A percentile compares a stretch with the other conserved stretches of the same genome.
phyloP scores from a whole-genome alignment of 2,888 invertebrate species.

The Leptopilina myrica region DNA sequence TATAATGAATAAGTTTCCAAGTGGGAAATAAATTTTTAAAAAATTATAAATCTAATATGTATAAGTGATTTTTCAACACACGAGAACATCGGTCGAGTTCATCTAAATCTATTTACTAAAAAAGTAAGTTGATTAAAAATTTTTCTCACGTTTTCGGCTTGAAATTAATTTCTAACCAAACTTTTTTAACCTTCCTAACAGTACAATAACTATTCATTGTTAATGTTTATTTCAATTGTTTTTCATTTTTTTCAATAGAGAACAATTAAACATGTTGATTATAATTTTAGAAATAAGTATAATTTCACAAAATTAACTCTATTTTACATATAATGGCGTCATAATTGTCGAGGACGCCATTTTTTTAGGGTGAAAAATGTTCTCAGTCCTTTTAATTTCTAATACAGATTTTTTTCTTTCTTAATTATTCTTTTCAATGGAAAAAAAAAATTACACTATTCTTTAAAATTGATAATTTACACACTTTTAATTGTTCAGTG shows the following conservation, averaged over 20 bases:
- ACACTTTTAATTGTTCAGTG: background rate
- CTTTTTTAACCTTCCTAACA: background rate
- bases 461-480: background rate
- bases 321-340: conserved; percentile 32
- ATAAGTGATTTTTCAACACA: background rate
- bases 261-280: background rate
- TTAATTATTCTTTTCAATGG: background rate
- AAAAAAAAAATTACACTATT: no score
- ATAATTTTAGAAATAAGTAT: background rate
- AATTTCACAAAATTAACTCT: background rate
- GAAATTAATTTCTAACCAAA: background rate
- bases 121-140: background rate
- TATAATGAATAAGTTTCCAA: background rate
- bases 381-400: conserved; percentile 1
- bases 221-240: background rate
- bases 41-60: background rate
- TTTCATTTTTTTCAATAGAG: background rate
- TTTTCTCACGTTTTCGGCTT: conserved; percentile 3
- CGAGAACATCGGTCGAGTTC: background rate
- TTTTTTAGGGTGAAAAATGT: conserved; percentile 4
- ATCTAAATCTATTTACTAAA: background rate
- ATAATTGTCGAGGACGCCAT: conserved; percentile 19
- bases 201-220: background rate
- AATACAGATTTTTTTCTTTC: background rate
- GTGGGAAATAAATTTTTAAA: background rate